Conservation (phyloP, 1,140 invertebrate species). For the Drosophila sp. region DNA sequence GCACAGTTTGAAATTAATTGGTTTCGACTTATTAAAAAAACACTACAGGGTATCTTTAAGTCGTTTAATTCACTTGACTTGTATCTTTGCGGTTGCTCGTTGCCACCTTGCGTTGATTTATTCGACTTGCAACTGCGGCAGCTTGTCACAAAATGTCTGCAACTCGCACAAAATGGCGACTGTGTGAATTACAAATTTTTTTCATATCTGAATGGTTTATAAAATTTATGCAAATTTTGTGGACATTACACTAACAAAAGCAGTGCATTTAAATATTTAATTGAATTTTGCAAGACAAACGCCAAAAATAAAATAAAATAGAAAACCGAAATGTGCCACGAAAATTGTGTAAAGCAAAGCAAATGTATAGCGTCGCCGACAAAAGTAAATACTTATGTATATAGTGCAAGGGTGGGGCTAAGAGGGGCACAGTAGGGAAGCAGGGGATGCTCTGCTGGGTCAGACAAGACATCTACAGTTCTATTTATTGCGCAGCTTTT, state of each 20-base stretch:
- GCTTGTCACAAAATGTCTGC: slow-evolving; percentile 37
- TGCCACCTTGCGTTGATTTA: slow-evolving; percentile 48
- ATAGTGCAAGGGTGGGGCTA: slow-evolving; percentile 1
- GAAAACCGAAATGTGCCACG: slow-evolving; percentile 41
- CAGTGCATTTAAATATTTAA: slow-evolving; percentile 72
- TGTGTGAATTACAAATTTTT: slow-evolving; percentile 16
- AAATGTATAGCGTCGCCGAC: slow-evolving; percentile 39
- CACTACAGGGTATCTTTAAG: slow-evolving; percentile 5
- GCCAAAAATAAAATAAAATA: slow-evolving; percentile 30
- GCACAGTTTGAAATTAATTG: too few species aligned
- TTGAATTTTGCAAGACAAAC: slow-evolving; percentile 65
- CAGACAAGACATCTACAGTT: slow-evolving; percentile 53
- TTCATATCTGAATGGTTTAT: slow-evolving; percentile 45
- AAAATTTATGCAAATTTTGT: slow-evolving; percentile 70
- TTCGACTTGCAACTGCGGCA: slow-evolving; percentile 24
- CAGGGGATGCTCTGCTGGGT: slow-evolving; percentile 31
- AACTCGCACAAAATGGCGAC: slow-evolving; percentile 38
- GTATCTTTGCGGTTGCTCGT: background rate
- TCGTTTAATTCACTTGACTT: too few species aligned
- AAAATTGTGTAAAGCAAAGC: slow-evolving; percentile 42
- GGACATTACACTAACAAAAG: slow-evolving; percentile 52
- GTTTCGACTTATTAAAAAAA: background rate
- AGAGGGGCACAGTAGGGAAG: background rate
- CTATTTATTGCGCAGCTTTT: slow-evolving; percentile 81
- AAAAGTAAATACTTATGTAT: slow-evolving; percentile 49